Conservation (phyloP, 2,888 invertebrate genomes). For the Ethmia dodecea region DNA sequence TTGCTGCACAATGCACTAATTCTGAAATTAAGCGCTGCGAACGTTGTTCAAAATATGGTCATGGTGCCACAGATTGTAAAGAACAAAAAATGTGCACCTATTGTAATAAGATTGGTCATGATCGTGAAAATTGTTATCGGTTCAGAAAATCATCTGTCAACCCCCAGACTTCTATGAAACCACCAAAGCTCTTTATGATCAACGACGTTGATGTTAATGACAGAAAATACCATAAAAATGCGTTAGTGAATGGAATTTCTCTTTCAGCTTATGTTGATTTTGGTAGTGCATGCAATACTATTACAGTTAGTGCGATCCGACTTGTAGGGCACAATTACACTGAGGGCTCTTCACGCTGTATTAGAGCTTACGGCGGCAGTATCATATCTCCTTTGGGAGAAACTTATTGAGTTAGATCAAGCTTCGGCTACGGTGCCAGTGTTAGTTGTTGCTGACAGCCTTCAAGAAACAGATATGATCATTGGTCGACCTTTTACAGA, state of each 20-base stretch:
- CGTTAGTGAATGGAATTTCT: not conserved
- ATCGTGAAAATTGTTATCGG: not conserved
- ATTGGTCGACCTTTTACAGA: conserved; percentile 3
- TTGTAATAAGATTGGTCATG: not conserved
- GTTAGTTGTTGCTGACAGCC: conserved; percentile 1
- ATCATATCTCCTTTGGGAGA: not conserved
- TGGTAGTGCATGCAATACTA: conserved; percentile 1
- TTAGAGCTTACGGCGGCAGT: not conserved
- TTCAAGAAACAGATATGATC: conserved; percentile 5
- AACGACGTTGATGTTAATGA: not conserved
- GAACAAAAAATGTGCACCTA: not conserved
- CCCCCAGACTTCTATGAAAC: not conserved
- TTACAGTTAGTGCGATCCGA: not conserved
- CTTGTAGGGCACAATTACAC: not conserved
- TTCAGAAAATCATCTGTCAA: not conserved
- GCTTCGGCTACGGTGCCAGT: not conserved
- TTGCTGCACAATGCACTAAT: not conserved
- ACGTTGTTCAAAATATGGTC: not conserved
- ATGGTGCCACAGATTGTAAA: not conserved
- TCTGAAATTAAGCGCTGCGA: not conserved
- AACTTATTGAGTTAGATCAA: not conserved
- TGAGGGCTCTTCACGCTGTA: not conserved
- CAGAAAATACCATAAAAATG: conserved; percentile 2
- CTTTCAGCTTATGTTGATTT: conserved; percentile 1
- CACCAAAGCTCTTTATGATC: not conserved